Conservation (phyloP, 2,888 invertebrate genomes). For the Coecobrya sp. region DNA sequence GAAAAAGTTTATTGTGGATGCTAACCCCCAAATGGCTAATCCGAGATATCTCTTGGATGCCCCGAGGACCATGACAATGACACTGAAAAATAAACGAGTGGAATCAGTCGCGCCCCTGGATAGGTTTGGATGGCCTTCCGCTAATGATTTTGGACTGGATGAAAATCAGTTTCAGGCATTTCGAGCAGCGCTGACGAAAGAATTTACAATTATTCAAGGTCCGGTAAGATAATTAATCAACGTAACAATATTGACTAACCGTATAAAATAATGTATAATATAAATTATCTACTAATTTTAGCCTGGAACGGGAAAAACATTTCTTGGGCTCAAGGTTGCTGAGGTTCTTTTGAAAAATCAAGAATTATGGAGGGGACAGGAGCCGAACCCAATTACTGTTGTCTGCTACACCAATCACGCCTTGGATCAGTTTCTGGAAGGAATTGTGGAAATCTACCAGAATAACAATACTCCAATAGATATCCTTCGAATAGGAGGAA, state of each 20-base stretch:
- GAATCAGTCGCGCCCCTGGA: constrained; percentile 44
- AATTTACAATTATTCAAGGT: constrained; percentile 94
- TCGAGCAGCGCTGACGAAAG: constrained; percentile 91
- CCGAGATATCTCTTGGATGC: too few species aligned
- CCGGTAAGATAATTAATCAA: too few species aligned
- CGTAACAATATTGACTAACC: too few species aligned
- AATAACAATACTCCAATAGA: constrained; percentile 53
- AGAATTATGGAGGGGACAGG: constrained; percentile 87
- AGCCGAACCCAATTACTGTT: constrained; percentile 91
- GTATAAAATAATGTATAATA: too few species aligned
- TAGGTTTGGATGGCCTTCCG: constrained; percentile 88
- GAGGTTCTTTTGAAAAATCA: constrained; percentile 90
- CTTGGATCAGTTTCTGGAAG: constrained; percentile 94
- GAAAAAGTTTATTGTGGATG: constrained; percentile 91
- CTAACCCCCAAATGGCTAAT: too few species aligned
- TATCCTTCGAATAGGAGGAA: constrained; percentile 80
- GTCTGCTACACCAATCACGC: constrained; percentile 96
- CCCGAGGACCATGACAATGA: too few species aligned
- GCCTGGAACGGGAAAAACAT: constrained; percentile 89
- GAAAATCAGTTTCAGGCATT: constrained; percentile 91
- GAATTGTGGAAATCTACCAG: constrained; percentile 88
- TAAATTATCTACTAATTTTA: too few species aligned
- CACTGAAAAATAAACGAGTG: constrained; percentile 84
- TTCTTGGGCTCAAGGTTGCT: constrained; percentile 90
- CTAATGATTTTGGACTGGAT: constrained; percentile 89